Evolutionary conservation across 2,113 vertebrate genomes (phyloP).

Genomic region (Trogon surrucura): DNA sequence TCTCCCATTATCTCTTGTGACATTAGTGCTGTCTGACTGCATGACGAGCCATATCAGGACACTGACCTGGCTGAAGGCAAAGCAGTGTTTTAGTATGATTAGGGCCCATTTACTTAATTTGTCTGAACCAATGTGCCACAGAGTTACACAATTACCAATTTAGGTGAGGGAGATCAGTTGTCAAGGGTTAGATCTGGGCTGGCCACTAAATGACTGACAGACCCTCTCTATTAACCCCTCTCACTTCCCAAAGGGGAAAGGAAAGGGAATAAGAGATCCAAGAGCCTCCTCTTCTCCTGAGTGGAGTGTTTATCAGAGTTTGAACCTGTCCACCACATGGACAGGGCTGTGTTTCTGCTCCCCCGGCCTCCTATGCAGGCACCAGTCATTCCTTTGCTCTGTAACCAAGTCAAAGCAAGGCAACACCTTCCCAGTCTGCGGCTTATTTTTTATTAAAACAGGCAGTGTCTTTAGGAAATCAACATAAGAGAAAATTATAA

Average conservation of each 20-base stretch:
- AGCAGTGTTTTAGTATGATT: background rate
- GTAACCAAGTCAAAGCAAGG: background rate
- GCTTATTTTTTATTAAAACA: background rate
- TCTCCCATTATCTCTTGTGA: background rate
- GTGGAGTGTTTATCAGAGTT: background rate
- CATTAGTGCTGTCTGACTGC: background rate
- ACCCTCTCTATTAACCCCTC: too few species aligned
- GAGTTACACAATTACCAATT: background rate
- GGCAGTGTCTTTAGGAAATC: background rate
- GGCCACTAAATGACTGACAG: too few species aligned
- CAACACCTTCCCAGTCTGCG: background rate
- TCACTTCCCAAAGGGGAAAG: background rate
- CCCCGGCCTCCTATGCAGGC: background rate
- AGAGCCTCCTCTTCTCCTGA: background rate
- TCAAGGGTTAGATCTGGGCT: too few species aligned
- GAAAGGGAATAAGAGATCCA: too few species aligned
- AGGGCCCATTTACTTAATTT: background rate
- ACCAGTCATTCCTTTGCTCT: background rate
- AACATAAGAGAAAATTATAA: background rate
- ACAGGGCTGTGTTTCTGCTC: background rate
- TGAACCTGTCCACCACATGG: background rate
- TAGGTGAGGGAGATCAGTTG: background rate
- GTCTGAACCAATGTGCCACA: background rate
- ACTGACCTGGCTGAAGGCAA: background rate
- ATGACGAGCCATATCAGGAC: background rate